A percentile compares a stretch with the other conserved stretches of the same genome.
These are phyloP conservation scores for Trilocha varians DNA, from an alignment of 2,888 invertebrate genomes.

Conservation along the genomic window DNA sequence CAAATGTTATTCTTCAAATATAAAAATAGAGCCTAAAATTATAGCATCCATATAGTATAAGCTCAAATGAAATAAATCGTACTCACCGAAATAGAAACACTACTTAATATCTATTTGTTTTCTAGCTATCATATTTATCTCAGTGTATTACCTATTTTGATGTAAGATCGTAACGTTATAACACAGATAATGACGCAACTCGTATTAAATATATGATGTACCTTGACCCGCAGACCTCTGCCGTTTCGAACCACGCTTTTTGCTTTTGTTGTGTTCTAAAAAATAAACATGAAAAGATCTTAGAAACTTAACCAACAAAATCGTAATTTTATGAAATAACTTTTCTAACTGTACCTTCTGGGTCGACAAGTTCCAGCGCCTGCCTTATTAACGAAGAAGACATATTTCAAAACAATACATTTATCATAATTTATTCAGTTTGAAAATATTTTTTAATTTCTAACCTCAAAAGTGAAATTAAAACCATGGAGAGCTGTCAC, in stretches of 20 bases:
- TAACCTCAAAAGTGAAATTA: no score
- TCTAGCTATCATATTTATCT: not conserved
- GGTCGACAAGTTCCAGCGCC: slow-evolving; percentile 70
- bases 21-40: no score
- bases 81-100: no score
- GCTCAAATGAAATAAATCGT: no score
- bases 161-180: not conserved
- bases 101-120: slow-evolving; percentile 12
- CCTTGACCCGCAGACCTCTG: slow-evolving; percentile 42
- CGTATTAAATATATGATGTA: slow-evolving; percentile 17
- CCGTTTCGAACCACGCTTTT: slow-evolving; percentile 30
- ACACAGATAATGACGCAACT: slow-evolving; percentile 14
- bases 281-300: slow-evolving; percentile 10
- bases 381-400: slow-evolving; percentile 71
- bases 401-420: slow-evolving; percentile 47
- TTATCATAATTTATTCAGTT: no score
- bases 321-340: not conserved
- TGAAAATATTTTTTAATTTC: no score
- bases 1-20: no score
- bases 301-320: not conserved
- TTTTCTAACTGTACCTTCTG: slow-evolving; percentile 35
- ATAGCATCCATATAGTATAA: no score
- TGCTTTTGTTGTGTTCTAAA: slow-evolving; percentile 37
- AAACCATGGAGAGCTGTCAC: no score
- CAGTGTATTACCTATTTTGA: not conserved